Conservation (phyloP, 2,797 vertebrate genomes). For the Danio aesculapii region DNA sequence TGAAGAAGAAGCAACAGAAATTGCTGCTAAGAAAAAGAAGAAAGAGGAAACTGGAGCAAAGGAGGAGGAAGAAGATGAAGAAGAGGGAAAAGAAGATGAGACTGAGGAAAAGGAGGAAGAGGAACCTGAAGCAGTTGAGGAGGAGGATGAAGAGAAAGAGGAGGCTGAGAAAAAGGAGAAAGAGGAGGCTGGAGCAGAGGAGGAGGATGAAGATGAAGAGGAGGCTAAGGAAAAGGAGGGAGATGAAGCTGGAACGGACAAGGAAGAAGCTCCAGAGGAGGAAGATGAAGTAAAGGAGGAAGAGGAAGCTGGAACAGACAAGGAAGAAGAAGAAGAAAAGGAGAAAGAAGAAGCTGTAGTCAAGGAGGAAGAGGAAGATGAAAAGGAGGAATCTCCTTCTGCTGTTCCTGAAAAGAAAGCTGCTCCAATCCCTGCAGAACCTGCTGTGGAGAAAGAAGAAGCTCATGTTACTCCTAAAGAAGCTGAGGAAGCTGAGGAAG, state of each 20-base stretch:
- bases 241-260: not conserved
- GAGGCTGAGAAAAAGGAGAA: constrained; percentile 27
- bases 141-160: constrained; percentile 11
- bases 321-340: not conserved
- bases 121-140: constrained; percentile 7
- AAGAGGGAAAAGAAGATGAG: not conserved
- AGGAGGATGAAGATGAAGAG: not conserved
- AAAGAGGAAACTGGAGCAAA: not conserved
- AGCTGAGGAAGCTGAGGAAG: constrained; percentile 2
- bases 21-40: not conserved
- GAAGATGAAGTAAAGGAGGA: not conserved
- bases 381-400: not conserved
- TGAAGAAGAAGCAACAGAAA: not conserved
- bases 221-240: not conserved
- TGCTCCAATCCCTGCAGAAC: not conserved
- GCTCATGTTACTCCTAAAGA: not conserved
- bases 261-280: not conserved
- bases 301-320: not conserved
- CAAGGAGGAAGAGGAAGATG: not conserved
- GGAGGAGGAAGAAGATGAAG: not conserved
- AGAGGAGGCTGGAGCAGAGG: not conserved
- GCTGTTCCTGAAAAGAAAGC: not conserved
- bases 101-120: not conserved
- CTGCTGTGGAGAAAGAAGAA: not conserved
- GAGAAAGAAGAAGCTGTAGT: not conserved